Percentiles rank a stretch among this genome's conserved stretches.
These are phyloP conservation scores for Micrasema longulum DNA, from an alignment of 1,140 invertebrate genomes.

Conservation along the genomic window DNA sequence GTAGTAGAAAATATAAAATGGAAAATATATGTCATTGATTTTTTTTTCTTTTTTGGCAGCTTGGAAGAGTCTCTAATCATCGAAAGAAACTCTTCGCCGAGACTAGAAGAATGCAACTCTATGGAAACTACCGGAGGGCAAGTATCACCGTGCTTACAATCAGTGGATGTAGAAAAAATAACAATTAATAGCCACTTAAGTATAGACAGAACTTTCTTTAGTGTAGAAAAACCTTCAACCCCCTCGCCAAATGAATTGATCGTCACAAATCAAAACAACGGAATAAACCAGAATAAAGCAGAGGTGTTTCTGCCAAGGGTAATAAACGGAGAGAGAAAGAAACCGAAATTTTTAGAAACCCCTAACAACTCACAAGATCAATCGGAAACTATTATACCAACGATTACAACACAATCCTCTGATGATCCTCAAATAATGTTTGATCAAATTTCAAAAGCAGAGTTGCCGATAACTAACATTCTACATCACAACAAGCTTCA, in stretches of 20 bases:
- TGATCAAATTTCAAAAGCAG: constrained; percentile 39
- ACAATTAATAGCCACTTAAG: constrained; percentile 43
- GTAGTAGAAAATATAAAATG: too few relatives aligned
- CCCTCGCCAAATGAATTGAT: constrained; percentile 48
- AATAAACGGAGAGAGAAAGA: constrained; percentile 36
- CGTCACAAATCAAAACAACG: constrained; percentile 43
- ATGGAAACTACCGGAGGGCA: constrained; percentile 36
- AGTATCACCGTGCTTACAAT: constrained; percentile 29
- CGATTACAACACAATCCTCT: constrained; percentile 42
- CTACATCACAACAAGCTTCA: constrained; percentile 27
- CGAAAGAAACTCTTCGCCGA: constrained; percentile 36
- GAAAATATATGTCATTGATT: too few relatives aligned
- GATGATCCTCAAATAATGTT: constrained; percentile 39
- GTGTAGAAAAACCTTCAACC: constrained; percentile 52
- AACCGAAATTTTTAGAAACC: constrained; percentile 15
- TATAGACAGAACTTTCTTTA: constrained; percentile 52
- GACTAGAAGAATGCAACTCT: constrained; percentile 27
- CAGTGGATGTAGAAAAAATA: constrained; percentile 19
- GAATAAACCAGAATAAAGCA: not conserved
- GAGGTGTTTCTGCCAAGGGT: constrained; percentile 22
- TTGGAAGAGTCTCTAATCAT: constrained; percentile 70
- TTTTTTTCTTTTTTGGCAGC: constrained; percentile 60
- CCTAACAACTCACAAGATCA: constrained; percentile 41
- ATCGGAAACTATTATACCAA: constrained; percentile 35
- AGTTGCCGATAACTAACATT: constrained; percentile 16